A percentile compares a stretch with the other conserved stretches of the same genome.
Conservation (phyloP, 2,797 vertebrate species). For the Parotocinclus haroldoi region DNA sequence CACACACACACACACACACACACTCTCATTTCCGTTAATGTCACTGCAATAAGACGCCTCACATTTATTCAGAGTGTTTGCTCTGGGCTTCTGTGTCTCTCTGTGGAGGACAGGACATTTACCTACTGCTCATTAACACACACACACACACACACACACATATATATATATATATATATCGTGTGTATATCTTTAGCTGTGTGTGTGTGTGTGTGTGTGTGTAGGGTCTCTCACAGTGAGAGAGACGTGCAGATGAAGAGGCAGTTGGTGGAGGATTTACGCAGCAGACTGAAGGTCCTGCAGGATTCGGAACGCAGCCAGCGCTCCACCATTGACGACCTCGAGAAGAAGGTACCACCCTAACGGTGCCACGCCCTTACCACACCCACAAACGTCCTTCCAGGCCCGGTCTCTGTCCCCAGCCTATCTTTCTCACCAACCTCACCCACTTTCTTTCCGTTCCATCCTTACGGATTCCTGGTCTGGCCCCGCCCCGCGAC, state of each 20-base stretch:
- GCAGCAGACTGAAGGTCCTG: slow-evolving; percentile 78
- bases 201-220: slow-evolving; percentile 19
- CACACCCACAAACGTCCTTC: too few relatives aligned
- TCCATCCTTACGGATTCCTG: too few relatives aligned
- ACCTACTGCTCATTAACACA: slow-evolving; percentile 44
- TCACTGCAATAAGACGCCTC: slow-evolving; percentile 81
- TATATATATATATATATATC: neutral
- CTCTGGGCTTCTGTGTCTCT: slow-evolving; percentile 57
- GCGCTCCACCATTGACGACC: slow-evolving; percentile 73
- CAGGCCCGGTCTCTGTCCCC: too few relatives aligned
- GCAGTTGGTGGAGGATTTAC: slow-evolving; percentile 85
- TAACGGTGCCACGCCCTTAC: neutral
- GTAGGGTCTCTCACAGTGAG: slow-evolving; percentile 61
- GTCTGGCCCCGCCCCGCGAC: too few relatives aligned
- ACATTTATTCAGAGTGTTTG: slow-evolving; percentile 74
- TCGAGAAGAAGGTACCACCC: slow-evolving; percentile 84
- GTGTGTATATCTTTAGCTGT: slow-evolving; percentile 1
- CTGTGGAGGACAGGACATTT: slow-evolving; percentile 72
- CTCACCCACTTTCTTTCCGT: too few relatives aligned
- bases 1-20: slow-evolving; percentile 48
- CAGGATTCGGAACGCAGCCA: slow-evolving; percentile 82
- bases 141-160: slow-evolving; percentile 16
- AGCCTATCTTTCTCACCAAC: too few relatives aligned
- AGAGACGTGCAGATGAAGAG: slow-evolving; percentile 85
- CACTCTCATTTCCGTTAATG: slow-evolving; percentile 80